Percentiles rank a stretch among this genome's conserved stretches.
These are phyloP conservation scores for Gephyroberyx darwinii DNA, from an alignment of 2,797 vertebrate genomes.

Conservation along the genomic window DNA sequence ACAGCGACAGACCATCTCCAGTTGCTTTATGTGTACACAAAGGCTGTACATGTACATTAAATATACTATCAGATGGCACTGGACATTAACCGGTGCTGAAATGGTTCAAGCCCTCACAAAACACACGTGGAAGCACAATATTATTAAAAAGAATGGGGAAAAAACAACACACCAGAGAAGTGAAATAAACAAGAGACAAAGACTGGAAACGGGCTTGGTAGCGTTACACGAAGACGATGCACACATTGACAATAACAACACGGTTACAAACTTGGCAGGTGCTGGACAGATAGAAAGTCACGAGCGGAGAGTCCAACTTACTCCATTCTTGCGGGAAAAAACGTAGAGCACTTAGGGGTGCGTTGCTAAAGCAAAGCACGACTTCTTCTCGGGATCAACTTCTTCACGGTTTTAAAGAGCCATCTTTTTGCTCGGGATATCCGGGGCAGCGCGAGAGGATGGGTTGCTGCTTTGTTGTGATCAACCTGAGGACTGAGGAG, in stretches of 20 bases:
- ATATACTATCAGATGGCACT: not conserved
- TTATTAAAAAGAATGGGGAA: not conserved
- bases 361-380: slow-evolving; percentile 88
- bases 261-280: slow-evolving; percentile 29
- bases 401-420: slow-evolving; percentile 76
- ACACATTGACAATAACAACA: not conserved
- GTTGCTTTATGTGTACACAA: not conserved
- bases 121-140: not conserved
- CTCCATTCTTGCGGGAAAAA: slow-evolving; percentile 86
- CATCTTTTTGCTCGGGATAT: slow-evolving; percentile 79
- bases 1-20: slow-evolving; percentile 4
- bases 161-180: not conserved
- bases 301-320: slow-evolving; percentile 75
- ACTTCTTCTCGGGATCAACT: slow-evolving; percentile 68
- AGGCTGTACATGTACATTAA: not conserved
- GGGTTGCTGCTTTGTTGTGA: slow-evolving; percentile 82
- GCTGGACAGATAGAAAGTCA: not conserved
- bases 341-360: slow-evolving; percentile 79
- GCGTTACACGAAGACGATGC: not conserved
- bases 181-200: not conserved
- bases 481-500: slow-evolving; percentile 82
- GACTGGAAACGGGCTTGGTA: not conserved
- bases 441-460: slow-evolving; percentile 60
- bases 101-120: not conserved
- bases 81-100: not conserved